Evolutionary conservation across 2,888 invertebrate species (phyloP).

Genomic region (Tetranychus truncatus): DNA sequence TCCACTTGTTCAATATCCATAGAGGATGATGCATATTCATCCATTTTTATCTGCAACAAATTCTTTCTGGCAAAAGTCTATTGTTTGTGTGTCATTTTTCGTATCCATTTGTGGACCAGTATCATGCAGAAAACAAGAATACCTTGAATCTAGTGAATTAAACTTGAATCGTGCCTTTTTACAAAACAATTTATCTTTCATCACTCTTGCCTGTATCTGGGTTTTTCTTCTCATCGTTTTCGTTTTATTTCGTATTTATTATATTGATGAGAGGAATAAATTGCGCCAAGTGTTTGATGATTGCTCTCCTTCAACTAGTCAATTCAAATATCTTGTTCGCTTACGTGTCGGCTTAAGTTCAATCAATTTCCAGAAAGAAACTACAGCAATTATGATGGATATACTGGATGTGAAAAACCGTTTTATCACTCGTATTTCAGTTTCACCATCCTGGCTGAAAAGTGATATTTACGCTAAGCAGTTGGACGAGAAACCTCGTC

Average conservation of each 20-base stretch:
- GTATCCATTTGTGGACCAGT: background rate
- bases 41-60: too few relatives aligned
- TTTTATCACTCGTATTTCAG: slow-evolving; percentile 1
- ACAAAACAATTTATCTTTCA: background rate
- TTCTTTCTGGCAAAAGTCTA: too few relatives aligned
- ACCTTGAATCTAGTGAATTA: background rate
- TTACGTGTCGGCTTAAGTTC: background rate
- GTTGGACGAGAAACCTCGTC: background rate
- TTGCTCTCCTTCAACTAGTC: slow-evolving; percentile 5
- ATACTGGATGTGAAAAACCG: background rate
- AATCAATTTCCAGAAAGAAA: background rate
- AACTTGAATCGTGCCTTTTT: background rate
- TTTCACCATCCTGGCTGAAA: slow-evolving; percentile 9
- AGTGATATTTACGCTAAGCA: background rate
- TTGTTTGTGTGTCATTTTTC: too few relatives aligned
- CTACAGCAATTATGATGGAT: slow-evolving; percentile 6
- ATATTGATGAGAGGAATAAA: background rate
- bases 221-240: background rate
- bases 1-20: too few relatives aligned
- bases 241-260: background rate
- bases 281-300: background rate
- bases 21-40: too few relatives aligned
- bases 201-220: background rate
- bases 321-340: slow-evolving; percentile 7
- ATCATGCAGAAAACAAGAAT: background rate